Evolutionary conservation across 2,797 vertebrate species (phyloP).

Genomic region (Remorina albescens): DNA sequence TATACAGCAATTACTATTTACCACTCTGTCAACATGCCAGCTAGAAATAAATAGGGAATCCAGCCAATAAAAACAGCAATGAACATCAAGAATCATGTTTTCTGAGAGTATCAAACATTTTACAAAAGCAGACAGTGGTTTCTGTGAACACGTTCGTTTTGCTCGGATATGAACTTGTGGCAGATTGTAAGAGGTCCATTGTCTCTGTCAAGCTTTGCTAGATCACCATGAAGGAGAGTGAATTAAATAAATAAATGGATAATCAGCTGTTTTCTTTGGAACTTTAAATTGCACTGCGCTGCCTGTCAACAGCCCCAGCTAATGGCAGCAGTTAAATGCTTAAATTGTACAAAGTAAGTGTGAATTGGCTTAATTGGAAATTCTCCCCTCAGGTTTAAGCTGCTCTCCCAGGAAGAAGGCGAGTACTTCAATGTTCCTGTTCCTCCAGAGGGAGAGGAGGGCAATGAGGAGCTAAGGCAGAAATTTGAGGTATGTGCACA

Average conservation of each 20-base stretch:
- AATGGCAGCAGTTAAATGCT: constrained; percentile 55
- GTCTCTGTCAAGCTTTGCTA: constrained; percentile 31
- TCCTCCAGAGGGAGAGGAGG: constrained; percentile 94
- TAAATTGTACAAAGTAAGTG: constrained; percentile 58
- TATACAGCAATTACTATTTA: background rate
- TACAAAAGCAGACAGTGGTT: background rate
- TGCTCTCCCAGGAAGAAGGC: constrained; percentile 98
- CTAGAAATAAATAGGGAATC: background rate
- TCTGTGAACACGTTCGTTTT: background rate
- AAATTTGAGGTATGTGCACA: constrained; percentile 92
- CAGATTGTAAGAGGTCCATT: constrained; percentile 14
- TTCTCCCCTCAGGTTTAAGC: constrained; percentile 90
- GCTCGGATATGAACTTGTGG: background rate
- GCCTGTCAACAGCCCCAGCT: constrained; percentile 53
- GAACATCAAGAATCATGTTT: background rate
- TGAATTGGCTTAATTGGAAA: constrained; percentile 62
- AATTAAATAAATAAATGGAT: constrained; percentile 67
- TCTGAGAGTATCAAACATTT: too few relatives aligned
- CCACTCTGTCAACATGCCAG: background rate
- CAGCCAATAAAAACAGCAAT: background rate
- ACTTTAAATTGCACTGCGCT: constrained; percentile 42
- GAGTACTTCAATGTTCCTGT: constrained; percentile 98
- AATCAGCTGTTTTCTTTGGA: constrained; percentile 51
- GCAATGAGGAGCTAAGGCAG: constrained; percentile 94
- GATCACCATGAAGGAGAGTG: constrained; percentile 60